Conservation (phyloP, 2,797 vertebrate species). For the Chelonia mydas region DNA sequence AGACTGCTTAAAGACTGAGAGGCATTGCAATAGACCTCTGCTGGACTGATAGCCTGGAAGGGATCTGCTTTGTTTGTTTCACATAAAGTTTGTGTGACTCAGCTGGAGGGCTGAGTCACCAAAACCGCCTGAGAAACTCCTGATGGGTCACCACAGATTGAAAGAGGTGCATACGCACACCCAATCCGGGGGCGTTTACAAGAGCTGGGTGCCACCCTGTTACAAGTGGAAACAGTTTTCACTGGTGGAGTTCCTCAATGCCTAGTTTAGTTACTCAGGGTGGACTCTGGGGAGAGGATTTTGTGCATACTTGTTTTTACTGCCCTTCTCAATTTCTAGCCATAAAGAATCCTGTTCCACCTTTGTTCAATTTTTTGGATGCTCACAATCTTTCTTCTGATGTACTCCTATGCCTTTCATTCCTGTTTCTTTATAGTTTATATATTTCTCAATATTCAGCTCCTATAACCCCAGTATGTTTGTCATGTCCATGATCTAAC, state of each 20-base stretch:
- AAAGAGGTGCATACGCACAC: too few relatives aligned
- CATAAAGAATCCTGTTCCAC: background rate
- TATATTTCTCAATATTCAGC: background rate
- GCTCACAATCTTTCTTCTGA: background rate
- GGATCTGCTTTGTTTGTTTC: too few relatives aligned
- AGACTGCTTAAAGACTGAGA: too few relatives aligned
- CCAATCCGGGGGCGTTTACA: too few relatives aligned
- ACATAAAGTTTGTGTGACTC: too few relatives aligned
- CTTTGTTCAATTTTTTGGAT: background rate
- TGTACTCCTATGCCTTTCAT: background rate
- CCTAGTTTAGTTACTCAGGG: background rate
- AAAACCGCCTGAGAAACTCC: too few relatives aligned
- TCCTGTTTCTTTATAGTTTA: background rate
- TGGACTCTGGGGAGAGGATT: background rate
- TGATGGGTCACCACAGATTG: too few relatives aligned
- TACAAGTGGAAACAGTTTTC: background rate
- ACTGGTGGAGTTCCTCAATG: background rate
- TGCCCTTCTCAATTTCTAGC: constrained; percentile 29
- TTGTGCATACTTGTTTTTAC: background rate
- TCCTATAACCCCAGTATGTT: background rate
- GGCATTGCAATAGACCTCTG: too few relatives aligned
- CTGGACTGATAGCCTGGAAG: background rate
- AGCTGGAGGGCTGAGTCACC: too few relatives aligned
- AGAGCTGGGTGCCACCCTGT: too few relatives aligned
- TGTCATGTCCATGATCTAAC: background rate